These are phyloP conservation scores for Drosophila neonasuta DNA, from an alignment of 2,888 invertebrate genomes.

Conservation along the genomic window DNA sequence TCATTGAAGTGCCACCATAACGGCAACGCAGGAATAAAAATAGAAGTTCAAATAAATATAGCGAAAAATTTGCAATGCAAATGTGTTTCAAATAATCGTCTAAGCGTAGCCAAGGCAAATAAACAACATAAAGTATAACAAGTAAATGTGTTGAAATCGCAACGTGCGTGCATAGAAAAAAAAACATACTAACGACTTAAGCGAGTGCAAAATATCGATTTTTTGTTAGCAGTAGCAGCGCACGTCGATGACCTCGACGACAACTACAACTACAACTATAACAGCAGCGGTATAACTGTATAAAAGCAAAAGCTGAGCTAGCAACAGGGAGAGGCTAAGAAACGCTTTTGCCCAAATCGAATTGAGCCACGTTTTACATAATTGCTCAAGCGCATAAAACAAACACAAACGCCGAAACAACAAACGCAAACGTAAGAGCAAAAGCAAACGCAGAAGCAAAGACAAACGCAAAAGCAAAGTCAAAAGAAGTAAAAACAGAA, in stretches of 20 bases:
- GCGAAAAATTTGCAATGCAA: constrained; percentile 33
- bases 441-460: constrained; percentile 12
- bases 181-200: constrained; percentile 21
- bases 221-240: constrained; percentile 40
- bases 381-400: constrained; percentile 62
- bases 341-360: constrained; percentile 50
- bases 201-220: constrained; percentile 63
- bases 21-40: constrained; percentile 12
- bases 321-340: constrained; percentile 27
- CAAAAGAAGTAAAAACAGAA: constrained; percentile 46
- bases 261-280: constrained; percentile 25
- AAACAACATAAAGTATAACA: constrained; percentile 8
- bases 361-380: constrained; percentile 70
- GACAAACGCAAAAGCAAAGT: constrained; percentile 31
- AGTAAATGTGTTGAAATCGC: constrained; percentile 24
- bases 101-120: constrained; percentile 27
- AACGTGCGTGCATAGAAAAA: constrained; percentile 1
- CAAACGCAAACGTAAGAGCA: constrained; percentile 26
- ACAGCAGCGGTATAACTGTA: constrained; percentile 23
- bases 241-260: constrained; percentile 73
- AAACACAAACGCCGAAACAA: constrained; percentile 39
- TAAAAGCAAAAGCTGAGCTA: constrained; percentile 40
- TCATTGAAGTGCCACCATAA: constrained; percentile 31
- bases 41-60: constrained; percentile 17
- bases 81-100: constrained; percentile 21